Percentiles rank a stretch among this genome's conserved stretches.
Conservation (phyloP, 1,140 invertebrate species). For the Drosophila fuyamai region DNA sequence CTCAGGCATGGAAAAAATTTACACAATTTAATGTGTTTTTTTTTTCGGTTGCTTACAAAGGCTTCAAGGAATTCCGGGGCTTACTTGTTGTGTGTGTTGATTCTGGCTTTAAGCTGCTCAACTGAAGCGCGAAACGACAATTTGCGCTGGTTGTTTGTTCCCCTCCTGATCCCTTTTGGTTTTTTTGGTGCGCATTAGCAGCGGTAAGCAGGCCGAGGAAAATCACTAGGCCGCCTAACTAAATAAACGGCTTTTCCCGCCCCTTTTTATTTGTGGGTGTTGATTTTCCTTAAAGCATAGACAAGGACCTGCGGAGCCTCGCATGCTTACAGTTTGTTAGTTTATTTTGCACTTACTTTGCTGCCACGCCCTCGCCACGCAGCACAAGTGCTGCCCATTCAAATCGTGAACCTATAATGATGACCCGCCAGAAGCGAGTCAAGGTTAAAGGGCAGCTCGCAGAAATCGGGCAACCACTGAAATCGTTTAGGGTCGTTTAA, state of each 20-base stretch:
- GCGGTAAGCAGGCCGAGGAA: constrained; percentile 42
- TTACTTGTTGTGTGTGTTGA: constrained; percentile 58
- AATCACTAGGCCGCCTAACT: constrained; percentile 54
- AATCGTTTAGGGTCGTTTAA: constrained; percentile 30
- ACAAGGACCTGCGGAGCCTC: constrained; percentile 30
- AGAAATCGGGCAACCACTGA: constrained; percentile 2
- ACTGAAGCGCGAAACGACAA: constrained; percentile 80
- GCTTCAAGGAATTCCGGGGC: constrained; percentile 64
- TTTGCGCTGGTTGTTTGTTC: constrained; percentile 72
- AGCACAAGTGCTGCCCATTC: constrained; percentile 6
- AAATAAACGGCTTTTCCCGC: constrained; percentile 49
- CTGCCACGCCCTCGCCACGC: constrained; percentile 27
- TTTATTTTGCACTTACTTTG: constrained; percentile 53
- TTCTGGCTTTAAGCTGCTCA: constrained; percentile 79
- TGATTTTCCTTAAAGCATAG: constrained; percentile 33
- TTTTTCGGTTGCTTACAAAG: constrained; percentile 53
- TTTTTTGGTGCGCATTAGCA: constrained; percentile 53
- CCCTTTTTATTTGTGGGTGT: constrained; percentile 6
- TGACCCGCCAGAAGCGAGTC: constrained; percentile 20
- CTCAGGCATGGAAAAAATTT: constrained; percentile 60
- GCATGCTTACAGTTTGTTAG: constrained; percentile 65
- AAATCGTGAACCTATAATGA: constrained; percentile 24
- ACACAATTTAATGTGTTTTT: constrained; percentile 63
- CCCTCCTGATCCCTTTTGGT: neutral
- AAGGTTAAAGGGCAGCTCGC: constrained; percentile 27